phyloP scores from a whole-genome alignment of 2,113 vertebrate species.

The Pelvicachromis taeniatus region DNA sequence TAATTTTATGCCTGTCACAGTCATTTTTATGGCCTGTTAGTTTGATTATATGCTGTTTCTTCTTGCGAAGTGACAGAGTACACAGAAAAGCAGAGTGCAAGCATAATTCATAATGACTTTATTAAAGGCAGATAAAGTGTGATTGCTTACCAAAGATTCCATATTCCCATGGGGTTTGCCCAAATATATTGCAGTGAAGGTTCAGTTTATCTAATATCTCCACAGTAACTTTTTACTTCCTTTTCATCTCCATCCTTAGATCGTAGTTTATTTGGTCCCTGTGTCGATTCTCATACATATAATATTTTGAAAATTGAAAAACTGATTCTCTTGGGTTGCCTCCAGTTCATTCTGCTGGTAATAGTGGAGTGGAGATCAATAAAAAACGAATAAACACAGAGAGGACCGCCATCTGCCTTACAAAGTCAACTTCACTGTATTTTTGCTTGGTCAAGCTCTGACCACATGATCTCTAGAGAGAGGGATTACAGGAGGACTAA shows the following conservation, averaged over 20 bases:
- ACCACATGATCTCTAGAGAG: conserved; percentile 39
- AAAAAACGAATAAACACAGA: not conserved
- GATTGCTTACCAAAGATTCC: conserved; percentile 32
- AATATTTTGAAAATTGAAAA: not conserved
- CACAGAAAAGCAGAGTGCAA: conserved; percentile 6
- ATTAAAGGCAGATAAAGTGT: conserved; percentile 32
- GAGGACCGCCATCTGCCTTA: not conserved
- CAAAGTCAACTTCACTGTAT: conserved; percentile 16
- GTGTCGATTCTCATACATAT: not conserved
- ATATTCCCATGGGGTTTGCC: conserved; percentile 2
- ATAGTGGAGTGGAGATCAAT: not conserved
- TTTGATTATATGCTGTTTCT: conserved; percentile 44
- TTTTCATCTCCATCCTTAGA: not conserved
- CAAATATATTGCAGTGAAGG: conserved; percentile 12
- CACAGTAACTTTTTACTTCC: not conserved
- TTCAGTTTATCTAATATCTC: conserved; percentile 13
- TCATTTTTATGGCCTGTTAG: conserved; percentile 41
- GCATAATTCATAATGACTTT: conserved; percentile 33
- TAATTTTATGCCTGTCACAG: conserved; percentile 10
- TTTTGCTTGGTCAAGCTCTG: conserved; percentile 40
- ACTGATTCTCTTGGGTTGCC: not conserved
- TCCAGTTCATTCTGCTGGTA: not conserved
- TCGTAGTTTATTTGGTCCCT: not conserved
- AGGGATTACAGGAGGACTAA: conserved; percentile 52
- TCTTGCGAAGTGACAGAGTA: conserved; percentile 17